Base-by-base conservation (phyloP, 2,888 invertebrate species). In the Synanthedon tipuliformis region DNA sequence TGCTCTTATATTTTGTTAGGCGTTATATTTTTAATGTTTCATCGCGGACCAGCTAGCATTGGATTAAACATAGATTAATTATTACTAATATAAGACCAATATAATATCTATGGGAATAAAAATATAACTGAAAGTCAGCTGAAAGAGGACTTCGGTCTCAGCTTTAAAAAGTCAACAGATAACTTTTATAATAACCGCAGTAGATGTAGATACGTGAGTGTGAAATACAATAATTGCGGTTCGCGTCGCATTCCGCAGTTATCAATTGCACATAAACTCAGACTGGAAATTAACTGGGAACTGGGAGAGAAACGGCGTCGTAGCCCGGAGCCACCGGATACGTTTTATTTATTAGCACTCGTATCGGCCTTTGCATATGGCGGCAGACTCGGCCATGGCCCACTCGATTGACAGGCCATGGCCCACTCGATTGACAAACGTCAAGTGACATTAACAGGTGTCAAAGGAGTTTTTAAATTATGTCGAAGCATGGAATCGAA, bases 211-310 rank as follows among this genome's bases (percentile, higher is more conserved):
- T 23, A 23, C 23, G 23, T 23, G 23, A 34, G 10, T 10, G 8
- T 34, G 10, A 34, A 34, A 71, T 70, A 64, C 68, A 62, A 69
- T 70, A 64, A 62, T 64, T 60, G 55, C 45, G 45, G 15, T 34
- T 34, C 45, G 45, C 45, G 45, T 45, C 45, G 15, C 45, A 45
- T 45, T 45, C 50, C 61, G 54, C 61, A 61, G 66, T 68, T 71
- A 71, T 72, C 68, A 69, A 59, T 12, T 58, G 59, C 50, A 63
- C 70, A 75, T 78, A 78, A 78, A 75, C 68, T 72, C 74, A 66
- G 71, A 68, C 70, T 60, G 61, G 68, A 73, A 78, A 78, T 79
- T 79, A 78, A 74, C 34, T 34, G 34, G 34, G 34, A 34, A 34
- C 34, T 34, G 34, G 73, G 68, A 74, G 74, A 74, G 58, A 68